A percentile compares a stretch with the other conserved stretches of the same genome.
These are phyloP conservation scores for Heliconius nattereri DNA, from an alignment of 1,140 invertebrate genomes.

Conservation along the genomic window DNA sequence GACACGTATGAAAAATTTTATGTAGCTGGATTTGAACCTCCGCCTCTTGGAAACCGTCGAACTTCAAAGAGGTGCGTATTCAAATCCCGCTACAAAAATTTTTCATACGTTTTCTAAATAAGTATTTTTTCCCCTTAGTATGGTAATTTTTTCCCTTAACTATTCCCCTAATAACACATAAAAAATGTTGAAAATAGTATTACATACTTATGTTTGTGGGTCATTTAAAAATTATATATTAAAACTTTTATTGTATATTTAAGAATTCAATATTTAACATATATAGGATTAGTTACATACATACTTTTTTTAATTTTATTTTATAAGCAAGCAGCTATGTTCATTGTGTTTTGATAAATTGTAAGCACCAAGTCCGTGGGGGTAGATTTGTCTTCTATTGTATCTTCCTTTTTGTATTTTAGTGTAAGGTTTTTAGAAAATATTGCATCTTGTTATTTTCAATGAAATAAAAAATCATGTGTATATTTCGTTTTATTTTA, in stretches of 20 bases:
- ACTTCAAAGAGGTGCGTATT: too few relatives aligned
- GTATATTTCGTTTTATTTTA: neutral
- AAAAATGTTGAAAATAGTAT: too few relatives aligned
- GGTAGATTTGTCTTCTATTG: neutral
- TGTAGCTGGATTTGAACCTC: too few relatives aligned
- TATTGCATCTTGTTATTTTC: neutral
- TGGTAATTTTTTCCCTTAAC: too few relatives aligned
- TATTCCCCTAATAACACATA: too few relatives aligned
- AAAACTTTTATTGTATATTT: neutral
- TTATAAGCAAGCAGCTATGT: neutral
- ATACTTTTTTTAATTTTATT: neutral
- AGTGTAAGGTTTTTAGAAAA: conserved; percentile 6
- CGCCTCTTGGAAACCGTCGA: too few relatives aligned
- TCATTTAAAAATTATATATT: neutral
- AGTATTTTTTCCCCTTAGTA: too few relatives aligned
- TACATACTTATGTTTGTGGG: too few relatives aligned
- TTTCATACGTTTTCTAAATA: too few relatives aligned
- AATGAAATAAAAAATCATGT: neutral
- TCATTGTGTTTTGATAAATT: neutral
- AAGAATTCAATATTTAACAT: neutral
- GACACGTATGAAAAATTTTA: too few relatives aligned
- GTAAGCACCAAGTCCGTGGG: neutral
- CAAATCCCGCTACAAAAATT: too few relatives aligned
- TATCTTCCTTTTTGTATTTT: neutral
- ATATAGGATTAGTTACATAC: neutral